phyloP scores from a whole-genome alignment of 37 sponge, comb jelly and placozoan species.

The Spongilla lacustris region DNA sequence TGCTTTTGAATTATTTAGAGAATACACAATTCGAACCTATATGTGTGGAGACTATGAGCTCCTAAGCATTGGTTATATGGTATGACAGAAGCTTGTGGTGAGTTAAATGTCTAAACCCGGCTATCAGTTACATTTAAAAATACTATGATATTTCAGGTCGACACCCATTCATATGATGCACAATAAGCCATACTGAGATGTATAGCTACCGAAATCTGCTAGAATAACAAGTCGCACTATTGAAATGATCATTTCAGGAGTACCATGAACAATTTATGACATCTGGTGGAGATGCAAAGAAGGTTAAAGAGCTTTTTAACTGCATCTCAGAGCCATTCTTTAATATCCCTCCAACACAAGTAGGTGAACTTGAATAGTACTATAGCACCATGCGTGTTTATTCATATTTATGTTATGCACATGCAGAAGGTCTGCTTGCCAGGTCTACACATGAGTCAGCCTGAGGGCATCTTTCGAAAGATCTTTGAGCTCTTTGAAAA shows the following conservation, averaged over 20 bases:
- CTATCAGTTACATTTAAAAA: too few relatives aligned
- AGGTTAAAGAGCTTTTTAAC: neutral
- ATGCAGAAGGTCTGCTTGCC: conserved; percentile 11
- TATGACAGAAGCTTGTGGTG: conserved; percentile 28
- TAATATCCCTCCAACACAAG: conserved; percentile 2
- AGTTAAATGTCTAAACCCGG: neutral
- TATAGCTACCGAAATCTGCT: neutral
- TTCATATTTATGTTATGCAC: neutral
- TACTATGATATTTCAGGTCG: neutral
- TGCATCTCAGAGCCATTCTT: neutral
- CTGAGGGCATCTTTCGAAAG: conserved; percentile 5
- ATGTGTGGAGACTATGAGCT: conserved; percentile 33
- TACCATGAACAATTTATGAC: neutral
- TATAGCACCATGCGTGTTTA: neutral
- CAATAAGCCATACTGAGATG: neutral
- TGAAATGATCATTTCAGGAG: neutral
- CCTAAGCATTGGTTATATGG: conserved; percentile 22
- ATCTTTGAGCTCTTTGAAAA: neutral
- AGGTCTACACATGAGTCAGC: conserved; percentile 9
- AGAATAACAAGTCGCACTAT: neutral
- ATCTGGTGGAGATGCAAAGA: neutral
- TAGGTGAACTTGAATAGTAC: neutral
- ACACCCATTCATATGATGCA: conserved; percentile 1
- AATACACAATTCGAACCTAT: conserved; percentile 17
- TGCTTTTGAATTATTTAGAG: neutral